These are phyloP conservation scores for Synergus japonicus DNA, from an alignment of 2,888 invertebrate species.

Conservation along the genomic window DNA sequence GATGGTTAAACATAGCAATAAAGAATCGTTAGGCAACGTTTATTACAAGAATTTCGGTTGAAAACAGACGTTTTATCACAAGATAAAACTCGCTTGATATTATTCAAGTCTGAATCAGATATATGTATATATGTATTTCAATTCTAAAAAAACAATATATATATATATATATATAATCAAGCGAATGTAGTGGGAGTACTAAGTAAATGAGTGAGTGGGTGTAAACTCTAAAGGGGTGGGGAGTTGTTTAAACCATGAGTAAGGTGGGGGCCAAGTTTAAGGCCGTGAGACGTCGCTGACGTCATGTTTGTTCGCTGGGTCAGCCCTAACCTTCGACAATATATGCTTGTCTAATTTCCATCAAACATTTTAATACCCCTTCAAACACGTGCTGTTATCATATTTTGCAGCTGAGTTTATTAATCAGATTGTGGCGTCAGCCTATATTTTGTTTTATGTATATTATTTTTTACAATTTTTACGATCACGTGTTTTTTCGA, in stretches of 20 bases:
- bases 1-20: not conserved
- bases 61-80: not conserved
- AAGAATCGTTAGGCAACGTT: not conserved
- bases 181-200: not conserved
- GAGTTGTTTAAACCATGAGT: not conserved
- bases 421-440: too few relatives aligned
- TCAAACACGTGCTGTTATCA: not conserved
- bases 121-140: not conserved
- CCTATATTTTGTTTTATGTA: too few relatives aligned
- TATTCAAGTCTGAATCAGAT: not conserved
- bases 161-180: not conserved
- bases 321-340: slow-evolving; percentile 55
- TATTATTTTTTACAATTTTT: too few relatives aligned
- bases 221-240: not conserved
- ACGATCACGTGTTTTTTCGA: too few relatives aligned
- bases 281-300: slow-evolving; percentile 73
- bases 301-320: slow-evolving; percentile 59
- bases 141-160: too few relatives aligned
- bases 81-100: not conserved
- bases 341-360: slow-evolving; percentile 18
- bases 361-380: not conserved
- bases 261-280: slow-evolving; percentile 70
- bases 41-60: not conserved
- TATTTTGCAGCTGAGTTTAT: not conserved
- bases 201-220: not conserved